These are phyloP conservation scores for Austrolebias charrua DNA, from an alignment of 2,797 vertebrate genomes.

Conservation along the genomic window DNA sequence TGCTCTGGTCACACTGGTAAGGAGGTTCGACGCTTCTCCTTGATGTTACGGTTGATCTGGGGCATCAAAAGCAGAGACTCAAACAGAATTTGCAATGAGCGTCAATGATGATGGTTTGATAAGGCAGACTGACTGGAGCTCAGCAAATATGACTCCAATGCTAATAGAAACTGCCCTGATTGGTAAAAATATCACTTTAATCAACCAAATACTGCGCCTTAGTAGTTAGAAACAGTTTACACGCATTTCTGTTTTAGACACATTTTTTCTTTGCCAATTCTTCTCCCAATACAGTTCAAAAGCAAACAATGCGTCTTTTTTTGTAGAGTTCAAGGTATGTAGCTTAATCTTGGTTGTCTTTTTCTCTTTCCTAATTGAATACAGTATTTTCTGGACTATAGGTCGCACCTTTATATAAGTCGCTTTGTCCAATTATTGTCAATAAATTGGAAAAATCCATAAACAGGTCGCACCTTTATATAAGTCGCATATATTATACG, in stretches of 20 bases:
- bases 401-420: too few species aligned
- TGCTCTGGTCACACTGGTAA: conserved; percentile 36
- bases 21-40: conserved; percentile 39
- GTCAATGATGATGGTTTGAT: conserved; percentile 35
- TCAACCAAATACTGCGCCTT: conserved; percentile 3
- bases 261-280: too few species aligned
- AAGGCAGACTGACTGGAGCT: conserved; percentile 32
- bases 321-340: too few species aligned
- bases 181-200: conserved; percentile 26
- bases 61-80: conserved; percentile 66
- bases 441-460: too few species aligned
- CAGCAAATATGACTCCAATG: conserved; percentile 55
- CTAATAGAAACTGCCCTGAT: conserved; percentile 39
- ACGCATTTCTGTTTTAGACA: neutral
- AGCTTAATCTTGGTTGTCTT: too few species aligned
- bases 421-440: too few species aligned
- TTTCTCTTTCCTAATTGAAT: too few species aligned
- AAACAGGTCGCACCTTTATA: too few species aligned
- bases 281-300: too few species aligned
- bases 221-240: neutral
- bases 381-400: too few species aligned
- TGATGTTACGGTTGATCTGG: conserved; percentile 59
- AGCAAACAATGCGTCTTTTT: too few species aligned
- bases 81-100: conserved; percentile 65
- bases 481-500: too few species aligned